Conservation (phyloP, 2,888 invertebrate genomes). For the Malthinus seriepunctatus region DNA sequence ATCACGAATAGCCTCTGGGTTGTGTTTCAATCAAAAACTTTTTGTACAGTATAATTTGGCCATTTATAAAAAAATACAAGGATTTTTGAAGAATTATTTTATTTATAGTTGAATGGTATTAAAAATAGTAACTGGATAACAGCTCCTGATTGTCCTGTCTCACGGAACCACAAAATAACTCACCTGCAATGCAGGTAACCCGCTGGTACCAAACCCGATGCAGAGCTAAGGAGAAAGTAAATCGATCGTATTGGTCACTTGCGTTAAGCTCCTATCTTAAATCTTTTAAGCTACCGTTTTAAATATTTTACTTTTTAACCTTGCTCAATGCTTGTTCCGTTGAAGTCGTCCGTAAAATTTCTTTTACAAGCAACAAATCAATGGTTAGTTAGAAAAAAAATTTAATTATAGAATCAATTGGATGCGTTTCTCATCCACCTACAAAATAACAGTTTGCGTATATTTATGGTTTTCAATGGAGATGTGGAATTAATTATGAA, state of each 20-base stretch:
- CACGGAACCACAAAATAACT: background rate
- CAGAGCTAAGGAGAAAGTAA: slow-evolving; percentile 1
- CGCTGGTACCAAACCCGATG: background rate
- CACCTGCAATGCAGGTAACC: slow-evolving; percentile 3
- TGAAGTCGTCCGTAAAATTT: background rate
- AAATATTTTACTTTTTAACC: background rate
- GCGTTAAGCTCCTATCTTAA: slow-evolving; percentile 1
- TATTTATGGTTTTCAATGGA: slow-evolving; percentile 4
- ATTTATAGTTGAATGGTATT: too few relatives aligned
- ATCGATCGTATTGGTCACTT: slow-evolving; percentile 1
- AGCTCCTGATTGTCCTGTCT: background rate
- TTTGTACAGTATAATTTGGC: too few relatives aligned
- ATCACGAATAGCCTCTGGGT: too few relatives aligned
- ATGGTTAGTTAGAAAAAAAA: background rate
- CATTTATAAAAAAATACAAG: too few relatives aligned
- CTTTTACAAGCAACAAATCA: background rate
- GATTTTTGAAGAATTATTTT: too few relatives aligned
- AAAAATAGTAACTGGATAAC: too few relatives aligned
- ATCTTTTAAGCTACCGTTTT: background rate
- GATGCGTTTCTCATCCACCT: background rate
- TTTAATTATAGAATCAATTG: background rate
- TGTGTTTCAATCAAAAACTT: too few relatives aligned
- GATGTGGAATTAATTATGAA: slow-evolving; percentile 16
- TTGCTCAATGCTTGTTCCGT: background rate
- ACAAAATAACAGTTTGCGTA: slow-evolving; percentile 4